Base-by-base conservation (phyloP, 2,113 vertebrate species). In the Hassar affinis region DNA sequence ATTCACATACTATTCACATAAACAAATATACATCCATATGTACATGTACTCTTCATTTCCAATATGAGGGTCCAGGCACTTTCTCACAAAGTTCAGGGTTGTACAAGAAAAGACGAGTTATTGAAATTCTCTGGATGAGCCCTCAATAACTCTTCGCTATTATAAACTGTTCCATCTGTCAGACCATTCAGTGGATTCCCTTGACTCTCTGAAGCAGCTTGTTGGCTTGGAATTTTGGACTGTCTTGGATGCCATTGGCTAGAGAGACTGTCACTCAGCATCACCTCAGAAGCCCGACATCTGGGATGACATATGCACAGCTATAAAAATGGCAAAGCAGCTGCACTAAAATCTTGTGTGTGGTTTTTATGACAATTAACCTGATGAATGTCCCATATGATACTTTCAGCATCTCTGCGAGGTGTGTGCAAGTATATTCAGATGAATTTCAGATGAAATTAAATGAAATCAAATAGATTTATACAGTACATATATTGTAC, bases 1-100 rank as follows among this genome's bases (percentile, higher is more conserved):
- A 93, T 93, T 93, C 93, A 94, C 92, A 94, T 83, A 91, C 80
- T 95, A 93, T 94, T 94, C 91, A 93, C 92, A 93, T 86, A 86
- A 77, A 93, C 91, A 88, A 93, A 93, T 94, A 92, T 94, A 95
- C 93, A 95, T 89, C 90, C 91, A 90, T 94, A 94, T 90, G 78
- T 94, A 88, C 92, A 94, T 83, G 85, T 78, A 91, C 86, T 87
- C 87, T 91, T 79, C 77, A 87, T 76, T 88, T 45, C 81, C 77
- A 86, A 87, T 87, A 79, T 88, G 90, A 91, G 86, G 89, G 89
- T 92, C 92, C 92, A 93, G 91, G 93, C 92, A 94, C 92, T 92
- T 93, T 86, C 90, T 80, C 80, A 84, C 85, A 59, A 64, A 84
- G 80, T 90, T 80, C 87, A 87, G 84, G 51, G 79, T 88, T 78